Conservation (phyloP, 2,888 invertebrate species). For the Amaurobius ferox region DNA sequence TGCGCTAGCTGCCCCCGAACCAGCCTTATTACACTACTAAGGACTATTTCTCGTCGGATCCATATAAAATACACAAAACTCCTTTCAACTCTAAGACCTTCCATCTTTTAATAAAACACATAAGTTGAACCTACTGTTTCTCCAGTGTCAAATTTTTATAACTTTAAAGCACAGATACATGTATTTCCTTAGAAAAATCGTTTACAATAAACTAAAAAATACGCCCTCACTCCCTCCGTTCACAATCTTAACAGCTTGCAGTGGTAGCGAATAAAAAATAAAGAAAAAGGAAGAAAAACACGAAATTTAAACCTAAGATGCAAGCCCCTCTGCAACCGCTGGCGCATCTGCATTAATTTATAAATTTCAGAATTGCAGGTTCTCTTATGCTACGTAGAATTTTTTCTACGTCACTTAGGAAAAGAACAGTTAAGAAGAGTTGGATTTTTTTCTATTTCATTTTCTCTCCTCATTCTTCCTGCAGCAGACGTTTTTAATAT, state of each 20-base stretch:
- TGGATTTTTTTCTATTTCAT: neutral
- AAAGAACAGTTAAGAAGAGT: neutral
- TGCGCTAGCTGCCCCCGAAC: no score
- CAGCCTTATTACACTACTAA: no score
- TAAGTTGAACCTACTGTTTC: no score
- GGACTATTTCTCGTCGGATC: no score
- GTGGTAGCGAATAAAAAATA: neutral
- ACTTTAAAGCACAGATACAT: no score
- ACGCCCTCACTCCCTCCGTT: neutral
- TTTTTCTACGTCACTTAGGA: neutral
- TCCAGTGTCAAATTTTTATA: no score
- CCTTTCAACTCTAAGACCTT: no score
- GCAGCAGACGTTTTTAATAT: slow-evolving; percentile 16
- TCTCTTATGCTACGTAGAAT: neutral
- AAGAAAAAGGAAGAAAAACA: neutral
- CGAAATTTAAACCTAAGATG: neutral
- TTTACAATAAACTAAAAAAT: no score
- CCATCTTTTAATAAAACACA: no score
- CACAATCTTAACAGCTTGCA: neutral
- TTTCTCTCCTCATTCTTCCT: neutral
- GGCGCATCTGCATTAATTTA: slow-evolving; percentile 14
- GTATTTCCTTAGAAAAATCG: no score
- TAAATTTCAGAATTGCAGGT: slow-evolving; percentile 5
- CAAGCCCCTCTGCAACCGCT: neutral
- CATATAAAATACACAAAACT: no score